Evolutionary conservation across 2,888 invertebrate genomes (phyloP), one percentile per base, ranked within the genome.

Genomic region (Trichogramma evanescens): DNA sequence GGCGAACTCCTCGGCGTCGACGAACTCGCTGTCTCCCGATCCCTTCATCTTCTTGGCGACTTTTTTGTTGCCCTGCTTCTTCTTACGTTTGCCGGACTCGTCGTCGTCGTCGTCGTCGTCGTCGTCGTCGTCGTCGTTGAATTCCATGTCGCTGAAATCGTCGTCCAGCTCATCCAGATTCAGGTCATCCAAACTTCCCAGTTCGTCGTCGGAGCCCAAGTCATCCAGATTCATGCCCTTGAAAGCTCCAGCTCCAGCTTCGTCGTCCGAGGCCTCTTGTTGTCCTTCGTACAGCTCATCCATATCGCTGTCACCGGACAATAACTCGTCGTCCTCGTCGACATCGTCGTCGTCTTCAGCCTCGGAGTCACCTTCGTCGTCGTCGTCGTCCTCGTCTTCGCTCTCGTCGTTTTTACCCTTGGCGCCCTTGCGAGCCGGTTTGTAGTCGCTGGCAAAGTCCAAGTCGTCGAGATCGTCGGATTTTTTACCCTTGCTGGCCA

Each of bases 1-100:
- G 0, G 94, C 88, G 80, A 95, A 95, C 78, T 94, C 88, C 76
- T 93, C 93, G 0, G 92, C 92, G 0, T 91, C 89, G 3, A 91
- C 90, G 79, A 93, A 93, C 44, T 91, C 69, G 53, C 75, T 75
- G n/a, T 68, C 70, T 51, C 72, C 71, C 2, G 61, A 8, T 52
- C 57, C 58, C 50, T 64, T 48, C n/a, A 44, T 7, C 41, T 7
- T 4, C 26, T 42, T 56, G 48, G 8, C 13, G 49, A 56, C 61
- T 62, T 63, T 58, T 49, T 39, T 46, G 63, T 63, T 64, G 65
- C 60, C 63, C 54, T 48, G 60, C 58, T n/a, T 55, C 58, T 1
- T 59, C 61, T 41, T 64, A 62, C 7, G 50, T 50, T 13, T 50
- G 39, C n/a, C 40, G 38, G 7, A n/a, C n/a, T n/a, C 72, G 48